Evolutionary conservation across 92 coral and sea anemone genomes (phyloP), one percentile per base, ranked within the genome.

Genomic region (Palythoa heliodiscus): DNA sequence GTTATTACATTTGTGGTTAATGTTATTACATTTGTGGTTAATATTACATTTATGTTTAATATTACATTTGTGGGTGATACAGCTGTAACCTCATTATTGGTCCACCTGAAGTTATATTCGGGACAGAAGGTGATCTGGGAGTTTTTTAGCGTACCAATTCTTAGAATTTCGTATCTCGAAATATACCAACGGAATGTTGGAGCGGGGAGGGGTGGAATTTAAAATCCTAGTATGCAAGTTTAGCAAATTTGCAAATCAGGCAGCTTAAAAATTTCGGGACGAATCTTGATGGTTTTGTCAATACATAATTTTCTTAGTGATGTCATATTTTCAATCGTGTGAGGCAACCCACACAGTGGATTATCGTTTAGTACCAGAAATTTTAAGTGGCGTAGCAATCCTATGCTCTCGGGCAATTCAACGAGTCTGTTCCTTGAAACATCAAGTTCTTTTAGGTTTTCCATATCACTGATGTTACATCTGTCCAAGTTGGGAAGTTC

Each of bases 261-360:
- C 48, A 94, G 87, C 72, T 84, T 87, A 53, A 88, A 94, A 13
- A 94, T 52, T n/a, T 84, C 91, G 19, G 83, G 23, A 1, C 91
- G 93, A 17, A 94, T 77, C 86, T 90, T 89, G 14, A 94, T 69
- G 15, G 92, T 89, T 84, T 79, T 92, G 86, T 94, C 93, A 38
- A 94, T 84, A 66, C 89, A 88, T 24, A 94, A 85, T 57, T 88
- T 92, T 23, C 88, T 74, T 4, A 94, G 92, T 39, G 82, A 84
- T 23, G 54, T 73, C 29, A 94, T 91, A 47, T 88, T 83, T 52
- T 72, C 75, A 79, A 94, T 83, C 2, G 90, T 75, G 39, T 47
- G 87, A 68, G 98, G 95, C 19, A 94, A 58, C 17, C 73, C 83
- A 17, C 73, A 76, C 40, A 94, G 61, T 1, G 91, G 92, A 69